Percentiles rank a stretch among this genome's conserved stretches.
Evolutionary conservation across 2,888 invertebrate species (phyloP).

Genomic region (Melanophora roralis): DNA sequence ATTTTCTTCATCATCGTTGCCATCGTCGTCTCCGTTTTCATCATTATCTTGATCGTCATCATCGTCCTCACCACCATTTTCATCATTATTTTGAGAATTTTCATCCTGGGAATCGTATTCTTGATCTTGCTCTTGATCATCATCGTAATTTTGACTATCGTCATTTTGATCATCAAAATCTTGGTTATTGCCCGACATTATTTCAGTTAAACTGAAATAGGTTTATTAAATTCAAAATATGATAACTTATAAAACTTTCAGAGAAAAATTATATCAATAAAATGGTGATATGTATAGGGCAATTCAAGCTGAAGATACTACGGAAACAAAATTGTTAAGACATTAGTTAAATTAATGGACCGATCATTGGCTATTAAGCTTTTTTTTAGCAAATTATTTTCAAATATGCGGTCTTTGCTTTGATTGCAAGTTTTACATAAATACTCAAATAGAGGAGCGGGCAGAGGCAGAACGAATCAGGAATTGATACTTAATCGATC

Average conservation of each 20-base stretch:
- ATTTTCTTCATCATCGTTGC: constrained; percentile 62
- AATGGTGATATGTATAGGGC: no score
- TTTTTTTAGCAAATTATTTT: no score
- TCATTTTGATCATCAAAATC: constrained; percentile 54
- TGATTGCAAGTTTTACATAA: no score
- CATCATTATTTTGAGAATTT: constrained; percentile 59
- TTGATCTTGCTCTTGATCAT: constrained; percentile 66
- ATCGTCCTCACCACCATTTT: constrained; percentile 41
- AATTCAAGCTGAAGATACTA: no score
- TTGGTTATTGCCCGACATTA: constrained; percentile 44
- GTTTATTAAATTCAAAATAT: neutral
- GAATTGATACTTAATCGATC: no score
- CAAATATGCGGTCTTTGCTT: no score
- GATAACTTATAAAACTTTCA: neutral
- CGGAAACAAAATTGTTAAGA: no score
- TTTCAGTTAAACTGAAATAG: neutral
- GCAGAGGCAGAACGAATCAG: no score
- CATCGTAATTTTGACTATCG: constrained; percentile 62
- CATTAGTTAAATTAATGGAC: no score
- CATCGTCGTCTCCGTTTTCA: constrained; percentile 57
- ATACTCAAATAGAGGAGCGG: no score
- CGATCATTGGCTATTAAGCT: no score
- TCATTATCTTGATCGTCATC: constrained; percentile 61
- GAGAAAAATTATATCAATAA: no score
- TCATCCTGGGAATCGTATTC: constrained; percentile 68